phyloP scores from a whole-genome alignment of 2,113 vertebrate genomes.

The Callionymus lyra region DNA sequence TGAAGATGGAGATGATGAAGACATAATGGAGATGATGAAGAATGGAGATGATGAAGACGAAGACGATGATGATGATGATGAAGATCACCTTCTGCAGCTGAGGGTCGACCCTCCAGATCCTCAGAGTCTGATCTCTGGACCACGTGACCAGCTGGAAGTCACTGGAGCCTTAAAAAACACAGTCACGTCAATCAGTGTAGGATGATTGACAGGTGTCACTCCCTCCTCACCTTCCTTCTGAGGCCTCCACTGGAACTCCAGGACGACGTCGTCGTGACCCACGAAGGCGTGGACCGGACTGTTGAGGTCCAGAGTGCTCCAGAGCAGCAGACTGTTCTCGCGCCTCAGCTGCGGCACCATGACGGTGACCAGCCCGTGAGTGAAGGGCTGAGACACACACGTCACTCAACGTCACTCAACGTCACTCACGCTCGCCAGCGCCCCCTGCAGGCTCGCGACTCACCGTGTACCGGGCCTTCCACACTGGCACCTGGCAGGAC shows the following conservation, averaged over 20 bases:
- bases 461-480: constrained; percentile 96
- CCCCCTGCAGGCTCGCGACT: constrained; percentile 25
- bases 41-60: too few species aligned
- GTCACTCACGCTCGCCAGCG: neutral
- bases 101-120: constrained; percentile 92
- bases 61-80: too few species aligned
- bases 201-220: neutral
- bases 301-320: constrained; percentile 89
- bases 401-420: neutral
- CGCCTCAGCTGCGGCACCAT: constrained; percentile 95
- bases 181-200: neutral
- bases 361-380: constrained; percentile 88
- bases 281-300: constrained; percentile 93
- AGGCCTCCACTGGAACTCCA: constrained; percentile 95
- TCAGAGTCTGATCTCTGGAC: constrained; percentile 94
- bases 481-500: constrained; percentile 94
- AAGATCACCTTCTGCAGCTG: constrained; percentile 84
- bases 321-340: constrained; percentile 92
- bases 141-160: constrained; percentile 93
- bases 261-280: constrained; percentile 91
- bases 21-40: too few species aligned
- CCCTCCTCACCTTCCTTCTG: constrained; percentile 82
- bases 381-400: constrained; percentile 78
- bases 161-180: constrained; percentile 73
- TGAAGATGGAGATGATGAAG: too few species aligned